phyloP scores from a whole-genome alignment of 2,888 invertebrate species.

The Microplitis manilae region DNA sequence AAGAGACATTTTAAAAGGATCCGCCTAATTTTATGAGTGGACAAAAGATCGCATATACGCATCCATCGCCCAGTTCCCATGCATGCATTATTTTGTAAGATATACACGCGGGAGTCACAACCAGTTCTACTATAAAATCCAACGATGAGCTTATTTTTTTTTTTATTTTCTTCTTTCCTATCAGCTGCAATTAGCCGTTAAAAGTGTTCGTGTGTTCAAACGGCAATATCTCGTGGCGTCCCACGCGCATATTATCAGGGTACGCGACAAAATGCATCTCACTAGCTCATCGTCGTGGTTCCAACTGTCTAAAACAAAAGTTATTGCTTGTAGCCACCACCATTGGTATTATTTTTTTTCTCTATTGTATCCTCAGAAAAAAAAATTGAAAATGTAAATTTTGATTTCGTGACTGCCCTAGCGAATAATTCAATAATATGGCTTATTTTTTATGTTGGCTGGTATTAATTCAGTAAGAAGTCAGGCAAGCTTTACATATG shows the following conservation, averaged over 20 bases:
- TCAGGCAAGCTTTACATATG: no score
- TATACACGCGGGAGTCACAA: constrained; percentile 57
- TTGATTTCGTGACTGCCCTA: no score
- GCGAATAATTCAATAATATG: no score
- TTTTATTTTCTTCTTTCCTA: constrained; percentile 44
- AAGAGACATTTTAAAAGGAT: constrained; percentile 27
- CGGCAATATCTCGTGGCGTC: constrained; percentile 33
- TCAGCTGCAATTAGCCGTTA: constrained; percentile 60
- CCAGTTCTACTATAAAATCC: constrained; percentile 44
- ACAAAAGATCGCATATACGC: background rate
- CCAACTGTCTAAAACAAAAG: constrained; percentile 58
- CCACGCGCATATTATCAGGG: constrained; percentile 59
- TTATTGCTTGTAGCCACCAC: constrained; percentile 15
- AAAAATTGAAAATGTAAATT: no score
- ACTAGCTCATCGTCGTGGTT: constrained; percentile 51
- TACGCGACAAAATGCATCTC: constrained; percentile 67
- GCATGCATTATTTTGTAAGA: constrained; percentile 48
- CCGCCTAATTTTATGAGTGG: constrained; percentile 7
- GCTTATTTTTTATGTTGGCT: no score
- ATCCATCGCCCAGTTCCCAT: constrained; percentile 60
- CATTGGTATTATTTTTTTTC: no score
- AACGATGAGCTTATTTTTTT: background rate
- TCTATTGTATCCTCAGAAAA: no score
- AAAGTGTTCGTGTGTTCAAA: constrained; percentile 60
- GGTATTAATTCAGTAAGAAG: no score